Evolutionary conservation across 2,888 invertebrate genomes (phyloP), one percentile per base, ranked within the genome.

Genomic region (Epirrhoe alternata): DNA sequence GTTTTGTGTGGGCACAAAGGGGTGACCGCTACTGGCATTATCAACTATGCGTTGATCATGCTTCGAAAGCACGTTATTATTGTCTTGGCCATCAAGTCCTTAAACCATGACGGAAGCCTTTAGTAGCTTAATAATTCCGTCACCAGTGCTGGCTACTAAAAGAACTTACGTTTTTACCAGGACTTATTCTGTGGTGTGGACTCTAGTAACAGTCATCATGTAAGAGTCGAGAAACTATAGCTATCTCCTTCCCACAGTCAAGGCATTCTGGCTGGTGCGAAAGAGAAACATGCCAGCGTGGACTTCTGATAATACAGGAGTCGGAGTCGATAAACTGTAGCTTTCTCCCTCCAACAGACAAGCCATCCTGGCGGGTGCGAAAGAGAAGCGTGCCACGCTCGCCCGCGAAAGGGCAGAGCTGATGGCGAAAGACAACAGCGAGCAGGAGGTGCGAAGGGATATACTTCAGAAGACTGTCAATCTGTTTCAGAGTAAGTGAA

Each of bases 311-410:
- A n/a, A n/a, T n/a, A n/a, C n/a, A n/a, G n/a, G n/a, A n/a, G n/a
- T 30, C 8, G 24, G 30, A 12, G 51, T 51, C 5, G 1, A 30
- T 51, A 24, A 24, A 24, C 24, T 53, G 1, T 1, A 16, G 53
- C 33, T 35, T n/a, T 74, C 33, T 73, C 54, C 53, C 6, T 71
- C 71, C 57, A 66, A 30, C 74, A 92, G 93, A 62, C 88, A 89
- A 87, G 87, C 87, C 10, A 86, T 86, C 58, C 74, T 93, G 69
- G 91, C 89, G 16, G 89, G 89, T 10, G 91, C 89, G 0, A 91
- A 90, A 76, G 90, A 90, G 77, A 88, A 89, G 61, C 80, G 86
- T 16, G 72, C 79, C 10, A 74, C 76, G 4, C 79, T 81, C 61
- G 88, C 88, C 31, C 75, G 77, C 14, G 88, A 84, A 59, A 72